A percentile compares a stretch with the other conserved stretches of the same genome.
Evolutionary conservation across 2,113 vertebrate species (phyloP).

Genomic region (Corydoras maculifer): DNA sequence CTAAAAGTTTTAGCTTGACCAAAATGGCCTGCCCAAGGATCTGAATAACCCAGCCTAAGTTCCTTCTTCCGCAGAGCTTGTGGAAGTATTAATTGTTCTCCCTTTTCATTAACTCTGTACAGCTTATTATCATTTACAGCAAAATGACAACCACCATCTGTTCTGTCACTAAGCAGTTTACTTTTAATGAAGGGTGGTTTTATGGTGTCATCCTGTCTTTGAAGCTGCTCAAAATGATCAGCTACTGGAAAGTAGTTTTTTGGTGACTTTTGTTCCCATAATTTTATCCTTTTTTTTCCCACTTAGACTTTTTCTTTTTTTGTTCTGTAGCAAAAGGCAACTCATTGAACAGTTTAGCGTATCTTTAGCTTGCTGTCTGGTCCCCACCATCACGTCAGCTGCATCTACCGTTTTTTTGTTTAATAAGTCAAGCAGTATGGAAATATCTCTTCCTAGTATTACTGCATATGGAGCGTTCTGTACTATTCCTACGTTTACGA

Average conservation of each 20-base stretch:
- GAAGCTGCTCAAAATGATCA: neutral
- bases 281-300: neutral
- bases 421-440: neutral
- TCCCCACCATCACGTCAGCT: neutral
- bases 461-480: neutral
- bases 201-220: neutral
- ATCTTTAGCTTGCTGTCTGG: neutral
- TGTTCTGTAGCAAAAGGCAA: neutral
- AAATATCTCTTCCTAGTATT: neutral
- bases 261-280: neutral
- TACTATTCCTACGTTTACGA: neutral
- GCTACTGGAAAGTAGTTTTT: neutral
- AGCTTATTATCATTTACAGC: neutral
- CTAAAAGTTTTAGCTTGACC: constrained; percentile 6
- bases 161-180: neutral
- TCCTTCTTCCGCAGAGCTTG: neutral
- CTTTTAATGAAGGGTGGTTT: neutral
- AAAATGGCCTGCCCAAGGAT: constrained; percentile 19
- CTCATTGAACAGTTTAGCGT: neutral
- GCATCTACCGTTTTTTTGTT: neutral
- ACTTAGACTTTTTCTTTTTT: neutral
- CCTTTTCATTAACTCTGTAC: neutral
- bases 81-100: constrained; percentile 2
- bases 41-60: constrained; percentile 13
- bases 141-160: neutral